Base-by-base conservation (phyloP, 2,888 invertebrate species). In the Epinotia bilunana region DNA sequence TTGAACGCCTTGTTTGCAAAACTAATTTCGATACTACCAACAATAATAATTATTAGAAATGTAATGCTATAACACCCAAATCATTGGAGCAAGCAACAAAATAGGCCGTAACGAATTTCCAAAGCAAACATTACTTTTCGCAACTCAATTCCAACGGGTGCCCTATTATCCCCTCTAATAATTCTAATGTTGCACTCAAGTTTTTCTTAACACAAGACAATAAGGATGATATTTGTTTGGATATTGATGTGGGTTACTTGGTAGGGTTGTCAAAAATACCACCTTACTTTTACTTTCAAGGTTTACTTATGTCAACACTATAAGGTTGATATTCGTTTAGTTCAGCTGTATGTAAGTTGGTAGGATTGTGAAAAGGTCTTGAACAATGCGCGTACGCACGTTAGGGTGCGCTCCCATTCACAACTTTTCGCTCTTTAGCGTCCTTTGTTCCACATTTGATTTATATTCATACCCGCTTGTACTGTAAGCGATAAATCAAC, bases 391-490 rank as follows among this genome's bases (percentile, higher is more conserved):
- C 82, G 73, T 57, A 83, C 83, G 86, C 88, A 88, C 87, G 92
- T 68, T 69, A 91, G 92, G 91, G 90, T 90, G 87, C 84, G 84
- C 80, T 84, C 88, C 88, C 90, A 91, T 93, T 93, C 92, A 93
- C 91, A 90, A 92, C 88, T 93, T 91, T 92, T 93, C 92, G 93
- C 92, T 94, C 92, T 94, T 93, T 94, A 93, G 87, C 86, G 81
- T 79, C 82, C 86, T 89, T 94, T 94, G 93, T 94, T 91, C 92
- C 89, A 86, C 20, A 88, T 93, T 92, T 93, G 94, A 94, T 94
- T 93, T 94, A 94, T 93, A 94, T 94, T 94, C 93, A 94, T 94
- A 88, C 86, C 86, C 87, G 86, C 89, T 90, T 86, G 87, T 91
- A 92, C 91, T 92, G 91, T 92, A 90, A 90, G 83, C 87, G 88